Conservation (phyloP, 2,888 invertebrate genomes). For the Temnothorax rugatulus region DNA sequence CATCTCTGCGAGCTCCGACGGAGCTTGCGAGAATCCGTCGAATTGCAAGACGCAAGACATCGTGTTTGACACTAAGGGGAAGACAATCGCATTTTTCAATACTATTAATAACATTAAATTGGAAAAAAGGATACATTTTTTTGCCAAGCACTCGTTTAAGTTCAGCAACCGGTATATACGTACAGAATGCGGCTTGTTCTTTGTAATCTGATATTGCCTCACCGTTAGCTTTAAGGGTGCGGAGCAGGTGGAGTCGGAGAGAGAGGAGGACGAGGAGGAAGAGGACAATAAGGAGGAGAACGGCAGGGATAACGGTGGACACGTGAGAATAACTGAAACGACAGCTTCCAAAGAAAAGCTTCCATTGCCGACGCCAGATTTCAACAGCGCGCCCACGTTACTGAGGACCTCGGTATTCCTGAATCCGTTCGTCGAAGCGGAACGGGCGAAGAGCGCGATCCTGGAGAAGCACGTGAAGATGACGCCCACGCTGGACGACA, state of each 20-base stretch:
- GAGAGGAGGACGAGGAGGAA: conserved; percentile 51
- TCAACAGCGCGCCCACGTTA: conserved; percentile 86
- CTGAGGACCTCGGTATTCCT: conserved; percentile 93
- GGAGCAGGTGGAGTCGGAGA: conserved; percentile 67
- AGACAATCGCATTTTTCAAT: background rate
- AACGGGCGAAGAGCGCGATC: conserved; percentile 94
- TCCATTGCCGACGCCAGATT: conserved; percentile 89
- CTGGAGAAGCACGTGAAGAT: conserved; percentile 97
- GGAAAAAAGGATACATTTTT: background rate
- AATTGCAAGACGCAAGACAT: background rate
- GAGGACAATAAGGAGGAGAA: conserved; percentile 70
- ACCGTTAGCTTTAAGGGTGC: conserved; percentile 84
- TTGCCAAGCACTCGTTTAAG: conserved; percentile 28
- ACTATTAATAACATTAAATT: background rate
- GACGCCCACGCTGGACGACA: conserved; percentile 90
- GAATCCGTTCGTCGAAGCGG: conserved; percentile 95
- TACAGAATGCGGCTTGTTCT: conserved; percentile 79
- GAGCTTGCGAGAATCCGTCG: background rate
- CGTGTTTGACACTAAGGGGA: too few relatives aligned
- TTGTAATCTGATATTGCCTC: conserved; percentile 85
- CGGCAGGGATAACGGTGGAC: conserved; percentile 2
- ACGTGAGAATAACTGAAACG: conserved; percentile 57
- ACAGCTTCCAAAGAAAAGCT: conserved; percentile 83
- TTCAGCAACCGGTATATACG: conserved; percentile 63
- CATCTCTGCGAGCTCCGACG: background rate